Evolutionary conservation across 1,140 invertebrate genomes (phyloP).

Genomic region (Drosophila novamexicana): DNA sequence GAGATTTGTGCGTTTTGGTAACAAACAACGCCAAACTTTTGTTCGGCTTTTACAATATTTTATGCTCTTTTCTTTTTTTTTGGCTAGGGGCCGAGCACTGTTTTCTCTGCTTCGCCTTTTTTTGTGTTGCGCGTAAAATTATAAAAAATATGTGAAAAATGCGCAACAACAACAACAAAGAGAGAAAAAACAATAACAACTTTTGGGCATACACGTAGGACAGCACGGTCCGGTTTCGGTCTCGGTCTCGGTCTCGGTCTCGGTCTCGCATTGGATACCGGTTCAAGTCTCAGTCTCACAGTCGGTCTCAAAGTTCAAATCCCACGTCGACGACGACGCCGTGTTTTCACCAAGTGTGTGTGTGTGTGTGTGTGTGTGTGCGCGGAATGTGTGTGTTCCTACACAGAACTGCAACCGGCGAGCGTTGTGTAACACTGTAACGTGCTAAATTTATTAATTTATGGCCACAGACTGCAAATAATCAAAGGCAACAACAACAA

Average conservation of each 20-base stretch:
- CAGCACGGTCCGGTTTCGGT: constrained; percentile 20
- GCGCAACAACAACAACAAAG: constrained; percentile 50
- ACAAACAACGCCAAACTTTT: constrained; percentile 60
- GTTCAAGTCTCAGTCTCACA: neutral
- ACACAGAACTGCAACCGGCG: constrained; percentile 28
- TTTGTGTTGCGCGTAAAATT: constrained; percentile 59
- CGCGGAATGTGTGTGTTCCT: constrained; percentile 13
- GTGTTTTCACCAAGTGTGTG: constrained; percentile 8
- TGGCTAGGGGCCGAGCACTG: constrained; percentile 34
- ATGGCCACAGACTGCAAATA: constrained; percentile 63
- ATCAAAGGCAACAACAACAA: constrained; percentile 54
- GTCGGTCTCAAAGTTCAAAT: constrained; percentile 23
- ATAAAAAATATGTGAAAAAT: constrained; percentile 78
- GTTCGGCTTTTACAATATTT: constrained; percentile 50
- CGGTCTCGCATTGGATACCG: neutral
- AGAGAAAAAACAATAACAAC: constrained; percentile 5
- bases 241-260: constrained; percentile 17
- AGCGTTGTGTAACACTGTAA: constrained; percentile 51
- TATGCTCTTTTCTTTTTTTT: constrained; percentile 18
- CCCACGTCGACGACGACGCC: constrained; percentile 9
- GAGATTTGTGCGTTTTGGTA: constrained; percentile 64
- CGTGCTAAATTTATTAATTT: constrained; percentile 79
- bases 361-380: constrained; percentile 18
- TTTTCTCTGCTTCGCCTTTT: constrained; percentile 9
- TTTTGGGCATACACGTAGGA: constrained; percentile 34